Evolutionary conservation across 2,797 vertebrate species (phyloP).

Genomic region (Cetoscarus ocellatus): DNA sequence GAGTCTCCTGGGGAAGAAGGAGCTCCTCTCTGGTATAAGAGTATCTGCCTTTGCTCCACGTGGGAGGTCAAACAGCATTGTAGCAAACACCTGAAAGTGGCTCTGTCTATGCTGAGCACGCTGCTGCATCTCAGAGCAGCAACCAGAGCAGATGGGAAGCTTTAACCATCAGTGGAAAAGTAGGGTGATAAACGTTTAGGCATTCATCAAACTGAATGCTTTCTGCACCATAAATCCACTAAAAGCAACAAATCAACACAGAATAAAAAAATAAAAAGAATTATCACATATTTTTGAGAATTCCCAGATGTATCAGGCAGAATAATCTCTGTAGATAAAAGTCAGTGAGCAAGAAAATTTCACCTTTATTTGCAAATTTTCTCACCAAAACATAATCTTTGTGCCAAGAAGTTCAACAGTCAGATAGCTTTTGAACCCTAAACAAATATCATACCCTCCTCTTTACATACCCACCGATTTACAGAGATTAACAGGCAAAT

Average conservation of each 20-base stretch:
- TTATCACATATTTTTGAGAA: neutral
- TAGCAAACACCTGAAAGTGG: constrained; percentile 65
- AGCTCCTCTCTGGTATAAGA: constrained; percentile 51
- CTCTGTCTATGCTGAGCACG: constrained; percentile 45
- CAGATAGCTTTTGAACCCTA: neutral
- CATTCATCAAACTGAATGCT: constrained; percentile 28
- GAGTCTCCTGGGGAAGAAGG: constrained; percentile 56
- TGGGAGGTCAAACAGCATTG: constrained; percentile 62
- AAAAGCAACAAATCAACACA: constrained; percentile 7
- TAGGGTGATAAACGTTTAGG: constrained; percentile 40
- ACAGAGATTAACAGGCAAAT: constrained; percentile 53
- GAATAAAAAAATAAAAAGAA: constrained; percentile 8
- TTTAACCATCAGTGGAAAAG: constrained; percentile 42
- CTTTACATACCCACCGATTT: constrained; percentile 6
- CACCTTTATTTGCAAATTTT: constrained; percentile 4
- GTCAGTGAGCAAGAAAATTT: constrained; percentile 13
- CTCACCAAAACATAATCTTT: neutral
- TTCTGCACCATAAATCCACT: constrained; percentile 7
- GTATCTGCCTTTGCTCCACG: constrained; percentile 47
- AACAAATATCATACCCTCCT: neutral
- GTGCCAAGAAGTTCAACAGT: constrained; percentile 16
- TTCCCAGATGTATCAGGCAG: constrained; percentile 1
- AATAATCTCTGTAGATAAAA: constrained; percentile 2
- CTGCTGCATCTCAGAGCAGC: constrained; percentile 36
- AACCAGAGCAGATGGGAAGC: constrained; percentile 51